Percentiles rank a stretch among this genome's conserved stretches.
Evolutionary conservation across 1,140 invertebrate genomes (phyloP).

Genomic region (Palaemon carinicauda): DNA sequence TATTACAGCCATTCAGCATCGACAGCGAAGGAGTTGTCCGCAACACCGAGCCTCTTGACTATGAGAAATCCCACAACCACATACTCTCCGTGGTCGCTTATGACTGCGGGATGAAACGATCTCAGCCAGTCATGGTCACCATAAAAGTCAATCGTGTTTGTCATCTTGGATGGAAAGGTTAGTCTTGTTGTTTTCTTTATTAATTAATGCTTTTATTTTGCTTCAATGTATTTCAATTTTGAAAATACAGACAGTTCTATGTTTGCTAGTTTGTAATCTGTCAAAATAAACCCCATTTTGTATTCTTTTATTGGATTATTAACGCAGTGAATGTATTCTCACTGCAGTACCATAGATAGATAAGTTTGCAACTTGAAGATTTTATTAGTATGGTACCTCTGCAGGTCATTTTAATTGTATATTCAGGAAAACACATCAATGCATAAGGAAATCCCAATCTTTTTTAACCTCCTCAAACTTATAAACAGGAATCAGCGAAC

Average conservation of each 20-base stretch:
- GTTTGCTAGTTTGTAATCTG: too few species aligned
- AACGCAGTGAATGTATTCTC: too few species aligned
- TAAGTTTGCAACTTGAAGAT: too few species aligned
- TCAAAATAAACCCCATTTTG: too few species aligned
- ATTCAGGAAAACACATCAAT: background rate
- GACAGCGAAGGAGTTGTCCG: conserved; percentile 88
- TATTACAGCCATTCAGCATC: conserved; percentile 82
- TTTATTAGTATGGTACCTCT: too few species aligned
- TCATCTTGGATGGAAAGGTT: conserved; percentile 80
- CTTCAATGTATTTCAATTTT: too few species aligned
- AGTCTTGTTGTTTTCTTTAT: background rate
- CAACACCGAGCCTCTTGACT: conserved; percentile 90
- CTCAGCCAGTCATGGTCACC: conserved; percentile 90
- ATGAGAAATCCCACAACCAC: conserved; percentile 91
- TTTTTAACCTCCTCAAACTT: background rate
- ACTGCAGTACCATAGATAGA: too few species aligned
- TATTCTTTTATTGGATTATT: too few species aligned
- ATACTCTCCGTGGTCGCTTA: conserved; percentile 96
- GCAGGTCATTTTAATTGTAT: too few species aligned
- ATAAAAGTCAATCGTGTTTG: conserved; percentile 86
- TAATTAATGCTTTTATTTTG: background rate
- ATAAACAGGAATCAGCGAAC: conserved; percentile 78
- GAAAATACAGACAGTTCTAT: too few species aligned
- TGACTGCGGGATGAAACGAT: conserved; percentile 90
- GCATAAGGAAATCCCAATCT: background rate